phyloP scores from a whole-genome alignment of 30 jellyfish, hydroid and myxozoan genomes.

The Aurelia sp. region DNA sequence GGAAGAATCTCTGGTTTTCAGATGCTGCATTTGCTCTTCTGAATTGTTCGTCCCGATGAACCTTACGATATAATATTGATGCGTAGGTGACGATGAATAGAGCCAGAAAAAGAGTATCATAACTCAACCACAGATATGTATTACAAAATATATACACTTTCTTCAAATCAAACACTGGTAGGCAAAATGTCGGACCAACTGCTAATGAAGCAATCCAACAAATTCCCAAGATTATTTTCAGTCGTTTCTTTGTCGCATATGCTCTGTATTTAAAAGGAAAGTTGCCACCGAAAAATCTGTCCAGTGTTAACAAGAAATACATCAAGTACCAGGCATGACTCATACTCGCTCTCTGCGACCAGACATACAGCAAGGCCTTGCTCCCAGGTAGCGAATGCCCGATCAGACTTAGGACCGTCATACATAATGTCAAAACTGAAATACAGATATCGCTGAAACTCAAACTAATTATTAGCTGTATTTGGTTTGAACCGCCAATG shows the following conservation, averaged over 20 bases:
- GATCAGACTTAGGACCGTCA: background rate
- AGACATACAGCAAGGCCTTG: background rate
- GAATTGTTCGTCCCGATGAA: background rate
- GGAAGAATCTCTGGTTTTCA: background rate
- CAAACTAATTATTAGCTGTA: background rate
- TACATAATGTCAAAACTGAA: background rate
- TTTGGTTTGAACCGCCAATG: background rate
- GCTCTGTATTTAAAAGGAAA: constrained; percentile 8
- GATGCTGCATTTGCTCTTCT: background rate
- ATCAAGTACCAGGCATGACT: background rate
- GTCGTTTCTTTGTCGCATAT: background rate
- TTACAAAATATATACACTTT: background rate
- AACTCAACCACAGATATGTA: background rate
- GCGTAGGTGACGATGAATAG: background rate
- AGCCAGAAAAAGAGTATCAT: background rate
- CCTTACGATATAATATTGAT: background rate
- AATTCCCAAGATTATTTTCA: background rate
- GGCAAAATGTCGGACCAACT: background rate
- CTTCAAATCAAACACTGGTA: background rate
- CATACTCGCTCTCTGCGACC: constrained; percentile 4
- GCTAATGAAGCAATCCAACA: background rate
- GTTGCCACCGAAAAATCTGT: background rate
- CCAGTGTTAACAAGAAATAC: background rate
- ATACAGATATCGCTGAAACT: background rate
- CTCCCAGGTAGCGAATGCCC: background rate